Percentiles rank a stretch among this genome's conserved stretches.
Conservation (phyloP, 2,113 vertebrate species). For the Pterophyllum scalare region DNA sequence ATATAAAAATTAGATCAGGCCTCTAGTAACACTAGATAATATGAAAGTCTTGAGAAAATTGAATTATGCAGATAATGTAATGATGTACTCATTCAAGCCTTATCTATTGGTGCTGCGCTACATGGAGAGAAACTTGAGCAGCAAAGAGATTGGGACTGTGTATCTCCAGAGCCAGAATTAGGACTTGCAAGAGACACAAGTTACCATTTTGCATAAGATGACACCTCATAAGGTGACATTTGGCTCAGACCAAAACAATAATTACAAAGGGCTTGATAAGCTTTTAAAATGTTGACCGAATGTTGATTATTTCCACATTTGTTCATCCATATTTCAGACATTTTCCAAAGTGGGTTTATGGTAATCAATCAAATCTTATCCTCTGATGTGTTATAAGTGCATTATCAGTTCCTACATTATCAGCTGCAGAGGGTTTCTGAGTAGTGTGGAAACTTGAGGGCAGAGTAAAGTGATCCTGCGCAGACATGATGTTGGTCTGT, state of each 20-base stretch:
- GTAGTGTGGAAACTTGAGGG: conserved; percentile 15
- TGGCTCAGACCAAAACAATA: not conserved
- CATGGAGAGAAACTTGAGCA: conserved; percentile 25
- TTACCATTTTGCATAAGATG: not conserved
- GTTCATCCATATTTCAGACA: not conserved
- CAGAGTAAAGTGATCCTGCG: conserved; percentile 34
- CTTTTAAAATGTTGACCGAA: not conserved
- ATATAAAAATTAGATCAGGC: conserved; percentile 76
- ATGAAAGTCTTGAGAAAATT: conserved; percentile 42
- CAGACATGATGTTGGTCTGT: conserved; percentile 27
- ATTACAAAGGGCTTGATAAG: not conserved
- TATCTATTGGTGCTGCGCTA: conserved; percentile 14
- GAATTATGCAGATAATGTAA: conserved; percentile 45
- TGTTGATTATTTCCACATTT: conserved; percentile 19
- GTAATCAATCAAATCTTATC: not conserved
- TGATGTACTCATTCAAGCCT: conserved; percentile 45
- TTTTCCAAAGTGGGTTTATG: not conserved
- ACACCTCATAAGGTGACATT: not conserved
- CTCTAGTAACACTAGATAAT: conserved; percentile 62
- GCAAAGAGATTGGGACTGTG: not conserved
- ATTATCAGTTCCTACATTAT: conserved; percentile 4
- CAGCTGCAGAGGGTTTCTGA: not conserved
- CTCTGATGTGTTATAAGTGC: conserved; percentile 4
- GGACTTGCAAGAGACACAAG: not conserved
- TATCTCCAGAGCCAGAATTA: not conserved